Percentiles rank a stretch among this genome's conserved stretches.
These are phyloP conservation scores for Bombylius discolor DNA, from an alignment of 2,888 invertebrate species.

Conservation along the genomic window DNA sequence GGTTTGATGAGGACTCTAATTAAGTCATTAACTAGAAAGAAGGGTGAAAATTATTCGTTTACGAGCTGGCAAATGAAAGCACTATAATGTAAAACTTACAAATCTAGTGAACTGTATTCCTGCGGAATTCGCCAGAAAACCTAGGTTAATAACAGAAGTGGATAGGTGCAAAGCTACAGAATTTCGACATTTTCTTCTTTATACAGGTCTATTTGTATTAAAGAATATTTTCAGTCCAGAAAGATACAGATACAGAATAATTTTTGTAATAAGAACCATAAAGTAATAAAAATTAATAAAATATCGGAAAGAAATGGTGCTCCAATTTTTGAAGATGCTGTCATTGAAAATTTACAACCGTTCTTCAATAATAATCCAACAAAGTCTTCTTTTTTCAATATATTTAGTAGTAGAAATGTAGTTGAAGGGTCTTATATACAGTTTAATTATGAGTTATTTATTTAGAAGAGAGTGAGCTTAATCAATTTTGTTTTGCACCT, in stretches of 20 bases:
- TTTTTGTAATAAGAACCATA: too few species aligned
- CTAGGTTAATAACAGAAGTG: constrained; percentile 9
- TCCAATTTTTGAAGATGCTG: too few species aligned
- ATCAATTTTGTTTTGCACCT: too few species aligned
- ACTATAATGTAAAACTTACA: neutral
- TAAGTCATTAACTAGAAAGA: neutral
- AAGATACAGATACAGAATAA: neutral
- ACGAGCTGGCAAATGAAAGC: neutral
- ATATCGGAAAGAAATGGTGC: too few species aligned
- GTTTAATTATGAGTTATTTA: too few species aligned
- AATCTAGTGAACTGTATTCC: neutral
- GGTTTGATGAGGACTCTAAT: constrained; percentile 8
- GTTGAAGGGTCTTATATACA: too few species aligned
- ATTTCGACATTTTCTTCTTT: constrained; percentile 13
- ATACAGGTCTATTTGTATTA: constrained; percentile 9
- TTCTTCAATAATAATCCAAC: too few species aligned
- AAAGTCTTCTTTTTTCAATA: too few species aligned
- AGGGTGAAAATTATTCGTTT: neutral
- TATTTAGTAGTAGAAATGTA: too few species aligned
- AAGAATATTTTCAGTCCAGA: constrained; percentile 3
- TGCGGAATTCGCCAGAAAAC: constrained; percentile 9
- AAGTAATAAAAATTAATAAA: too few species aligned
- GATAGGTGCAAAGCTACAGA: constrained; percentile 11
- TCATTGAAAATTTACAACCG: too few species aligned
- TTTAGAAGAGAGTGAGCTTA: too few species aligned